Base-by-base conservation (phyloP, 2,113 vertebrate species). In the Chionis minor region DNA sequence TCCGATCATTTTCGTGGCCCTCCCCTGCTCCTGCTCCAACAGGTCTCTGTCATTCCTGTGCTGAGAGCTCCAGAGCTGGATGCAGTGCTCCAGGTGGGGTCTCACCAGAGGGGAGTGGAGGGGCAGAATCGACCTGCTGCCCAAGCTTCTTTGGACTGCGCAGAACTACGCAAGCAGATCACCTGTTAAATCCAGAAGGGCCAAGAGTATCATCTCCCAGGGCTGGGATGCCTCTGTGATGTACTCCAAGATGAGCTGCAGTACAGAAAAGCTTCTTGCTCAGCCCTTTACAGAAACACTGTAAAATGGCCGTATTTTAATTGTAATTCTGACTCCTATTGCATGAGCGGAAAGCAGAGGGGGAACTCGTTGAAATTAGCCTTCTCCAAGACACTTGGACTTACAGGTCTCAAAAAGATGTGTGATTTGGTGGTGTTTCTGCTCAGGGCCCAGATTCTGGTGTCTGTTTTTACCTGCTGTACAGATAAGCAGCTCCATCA, bases 171-270 rank as follows among this genome's bases (percentile, higher is more conserved):
- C 47, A 24, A 7, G 26, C 42, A 12, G 33, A 8, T 4, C 30
- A 2, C 4, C 2, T 14, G 0, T 9, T 8, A 4, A 17, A 23
- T 32, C 21, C 9, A 5, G 0, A 20, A 18, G 5, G 14, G 5
- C 23, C 4, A 3, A 0, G 4, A 26, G 2, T 20, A 11, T 5
- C 17, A 2, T 4, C 10, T 12, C 10, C 10, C 23, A 1, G 11
- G 4, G 14, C n/a, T 6, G 4, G 9, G 23, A 20, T 23, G 26
- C 19, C 19, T 16, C 40, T 32, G 30, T 5, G 12, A 18, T 9
- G 20, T 2, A 6, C 30, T 20, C 12, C 23, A 28, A 11, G 45
- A 3, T 1, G 28, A 71, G 28, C 35, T 17, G 30, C 52, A 1
- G 19, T 4, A 6, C 5, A 15, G 10, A 33, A 70, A 42, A 6